Percentiles rank a stretch among this genome's conserved stretches.
These are phyloP conservation scores for Hesperia comma DNA, from an alignment of 2,888 invertebrate genomes.

Conservation along the genomic window DNA sequence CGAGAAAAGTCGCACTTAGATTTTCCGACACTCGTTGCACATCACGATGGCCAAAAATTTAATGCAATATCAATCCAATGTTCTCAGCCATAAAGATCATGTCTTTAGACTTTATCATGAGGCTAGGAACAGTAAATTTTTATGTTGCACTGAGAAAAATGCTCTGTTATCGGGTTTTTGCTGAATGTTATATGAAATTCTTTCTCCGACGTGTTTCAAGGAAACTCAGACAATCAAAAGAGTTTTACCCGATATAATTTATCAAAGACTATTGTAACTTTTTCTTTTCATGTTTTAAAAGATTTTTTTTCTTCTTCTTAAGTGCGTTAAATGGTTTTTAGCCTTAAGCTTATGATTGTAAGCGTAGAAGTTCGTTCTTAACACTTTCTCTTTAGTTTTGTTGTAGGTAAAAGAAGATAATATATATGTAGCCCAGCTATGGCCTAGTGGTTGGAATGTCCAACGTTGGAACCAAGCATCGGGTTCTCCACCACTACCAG, in stretches of 20 bases:
- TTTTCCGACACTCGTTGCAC: conserved; percentile 1
- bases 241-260: neutral
- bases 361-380: no score
- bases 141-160: conserved; percentile 10
- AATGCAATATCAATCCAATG: conserved; percentile 7
- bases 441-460: no score
- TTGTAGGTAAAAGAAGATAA: no score
- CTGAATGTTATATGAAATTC: conserved; percentile 4
- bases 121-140: neutral
- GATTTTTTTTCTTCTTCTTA: neutral
- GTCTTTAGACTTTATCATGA: neutral
- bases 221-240: neutral
- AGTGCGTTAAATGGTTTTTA: no score
- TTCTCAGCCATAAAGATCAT: neutral
- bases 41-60: conserved; percentile 2
- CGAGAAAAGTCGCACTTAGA: conserved; percentile 11
- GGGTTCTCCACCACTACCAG: no score
- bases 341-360: no score
- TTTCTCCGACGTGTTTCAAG: neutral
- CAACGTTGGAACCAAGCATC: no score
- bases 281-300: neutral
- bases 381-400: no score
- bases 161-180: conserved; percentile 7
- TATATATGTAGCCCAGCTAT: no score
- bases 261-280: neutral